Evolutionary conservation across 2,888 invertebrate genomes (phyloP).

Genomic region (Gisinianus flammeolus): DNA sequence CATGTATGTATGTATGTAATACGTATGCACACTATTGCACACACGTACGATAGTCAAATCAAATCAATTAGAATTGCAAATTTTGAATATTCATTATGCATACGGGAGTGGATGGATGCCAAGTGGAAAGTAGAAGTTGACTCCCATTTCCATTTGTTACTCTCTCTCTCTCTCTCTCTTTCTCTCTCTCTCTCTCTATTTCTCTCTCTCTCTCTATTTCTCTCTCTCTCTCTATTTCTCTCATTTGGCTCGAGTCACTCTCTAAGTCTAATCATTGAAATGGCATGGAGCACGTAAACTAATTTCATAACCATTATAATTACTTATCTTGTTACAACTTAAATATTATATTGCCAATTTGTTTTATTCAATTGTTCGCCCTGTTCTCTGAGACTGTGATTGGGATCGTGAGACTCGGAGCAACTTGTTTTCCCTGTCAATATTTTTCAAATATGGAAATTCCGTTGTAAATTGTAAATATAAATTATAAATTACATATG

Average conservation of each 20-base stretch:
- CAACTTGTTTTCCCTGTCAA: too few species aligned
- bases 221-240: not conserved
- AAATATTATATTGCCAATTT: not conserved
- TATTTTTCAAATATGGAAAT: too few species aligned
- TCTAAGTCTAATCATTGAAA: not conserved
- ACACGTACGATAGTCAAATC: not conserved
- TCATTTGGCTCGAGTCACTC: constrained; percentile 1
- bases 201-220: not conserved
- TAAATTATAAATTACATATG: too few species aligned
- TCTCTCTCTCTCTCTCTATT: too few species aligned
- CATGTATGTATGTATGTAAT: too few species aligned
- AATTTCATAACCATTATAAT: constrained; percentile 18
- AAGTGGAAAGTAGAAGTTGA: constrained; percentile 1
- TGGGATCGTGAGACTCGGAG: too few species aligned
- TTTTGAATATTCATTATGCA: constrained; percentile 31
- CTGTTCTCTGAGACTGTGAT: too few species aligned
- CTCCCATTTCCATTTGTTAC: not conserved
- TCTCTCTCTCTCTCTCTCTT: not conserved
- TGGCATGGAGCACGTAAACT: constrained; percentile 13
- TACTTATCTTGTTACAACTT: constrained; percentile 6
- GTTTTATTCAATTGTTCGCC: constrained; percentile 7
- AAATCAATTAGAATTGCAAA: constrained; percentile 28
- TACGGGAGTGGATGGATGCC: not conserved
- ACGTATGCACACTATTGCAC: too few species aligned
- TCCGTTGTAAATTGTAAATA: too few species aligned